These are phyloP conservation scores for Rhinogobius similis DNA, from an alignment of 2,113 vertebrate genomes.

Conservation along the genomic window DNA sequence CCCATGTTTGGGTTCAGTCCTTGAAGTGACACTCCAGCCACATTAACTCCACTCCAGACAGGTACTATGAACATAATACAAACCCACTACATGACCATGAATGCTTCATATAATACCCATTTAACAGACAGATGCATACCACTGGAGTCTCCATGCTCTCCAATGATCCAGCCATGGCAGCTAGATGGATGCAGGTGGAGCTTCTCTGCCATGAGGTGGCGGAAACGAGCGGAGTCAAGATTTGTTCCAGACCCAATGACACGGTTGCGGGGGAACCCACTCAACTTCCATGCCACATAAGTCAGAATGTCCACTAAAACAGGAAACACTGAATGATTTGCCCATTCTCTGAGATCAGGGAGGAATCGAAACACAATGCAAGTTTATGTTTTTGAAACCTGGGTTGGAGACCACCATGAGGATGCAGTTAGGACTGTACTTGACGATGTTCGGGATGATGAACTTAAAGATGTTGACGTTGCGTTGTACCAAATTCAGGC, in stretches of 20 bases:
- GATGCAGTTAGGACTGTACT: constrained; percentile 95
- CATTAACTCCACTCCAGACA: constrained; percentile 96
- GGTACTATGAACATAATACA: constrained; percentile 79
- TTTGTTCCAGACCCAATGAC: constrained; percentile 97
- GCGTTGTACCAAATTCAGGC: constrained; percentile 96
- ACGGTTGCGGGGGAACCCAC: constrained; percentile 93
- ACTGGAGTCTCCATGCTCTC: constrained; percentile 95
- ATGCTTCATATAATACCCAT: not conserved
- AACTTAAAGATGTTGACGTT: constrained; percentile 99
- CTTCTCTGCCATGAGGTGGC: constrained; percentile 92
- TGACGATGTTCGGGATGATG: constrained; percentile 97
- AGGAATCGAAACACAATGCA: not conserved
- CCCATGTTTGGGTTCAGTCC: constrained; percentile 88
- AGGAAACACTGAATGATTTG: not conserved
- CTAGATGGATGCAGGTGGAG: constrained; percentile 89
- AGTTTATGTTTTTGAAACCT: constrained; percentile 76
- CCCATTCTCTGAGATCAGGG: not conserved
- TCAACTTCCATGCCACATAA: constrained; percentile 98
- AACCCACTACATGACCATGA: not conserved
- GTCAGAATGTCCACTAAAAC: constrained; percentile 92
- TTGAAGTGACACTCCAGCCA: constrained; percentile 92
- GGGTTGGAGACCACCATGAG: constrained; percentile 96
- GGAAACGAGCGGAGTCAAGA: constrained; percentile 95
- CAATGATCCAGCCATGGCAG: constrained; percentile 94
- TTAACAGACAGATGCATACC: constrained; percentile 73